phyloP scores from a whole-genome alignment of 1,140 invertebrate species.

The Centruroides vittatus region DNA sequence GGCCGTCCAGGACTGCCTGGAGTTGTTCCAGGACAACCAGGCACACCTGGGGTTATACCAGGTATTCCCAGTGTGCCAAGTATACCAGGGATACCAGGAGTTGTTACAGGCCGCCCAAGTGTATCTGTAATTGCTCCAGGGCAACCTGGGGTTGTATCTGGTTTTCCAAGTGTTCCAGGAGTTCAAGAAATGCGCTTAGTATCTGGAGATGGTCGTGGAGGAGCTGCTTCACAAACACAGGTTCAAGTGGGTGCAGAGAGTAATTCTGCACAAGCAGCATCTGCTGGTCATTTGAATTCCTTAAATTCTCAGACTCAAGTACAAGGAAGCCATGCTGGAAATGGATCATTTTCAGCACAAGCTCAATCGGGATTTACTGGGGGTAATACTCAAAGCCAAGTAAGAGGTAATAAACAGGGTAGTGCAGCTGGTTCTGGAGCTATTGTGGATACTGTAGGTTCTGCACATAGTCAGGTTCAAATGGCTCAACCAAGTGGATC shows the following conservation, averaged over 20 bases:
- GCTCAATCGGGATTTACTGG: slow-evolving; percentile 13
- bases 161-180: not conserved
- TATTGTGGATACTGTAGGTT: slow-evolving; percentile 6
- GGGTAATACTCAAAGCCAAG: slow-evolving; percentile 10
- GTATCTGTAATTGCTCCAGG: not conserved
- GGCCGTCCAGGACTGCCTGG: not conserved
- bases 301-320: slow-evolving; percentile 11
- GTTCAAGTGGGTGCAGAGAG: slow-evolving; percentile 8
- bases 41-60: not conserved
- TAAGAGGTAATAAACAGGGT: slow-evolving; percentile 8
- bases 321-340: slow-evolving; percentile 9
- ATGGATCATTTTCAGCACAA: slow-evolving; percentile 15
- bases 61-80: too few species aligned
- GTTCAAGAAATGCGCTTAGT: not conserved
- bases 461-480: slow-evolving; percentile 13
- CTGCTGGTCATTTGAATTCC: slow-evolving; percentile 4
- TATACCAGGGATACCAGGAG: not conserved
- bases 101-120: not conserved
- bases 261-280: slow-evolving; percentile 11
- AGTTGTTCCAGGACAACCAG: not conserved
- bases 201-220: not conserved
- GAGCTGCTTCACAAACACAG: slow-evolving; percentile 11
- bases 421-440: slow-evolving; percentile 8
- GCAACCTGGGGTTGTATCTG: too few species aligned
- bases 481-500: slow-evolving; percentile 10